phyloP scores from a whole-genome alignment of 2,888 invertebrate species.

The Orchesellides sinensis region DNA sequence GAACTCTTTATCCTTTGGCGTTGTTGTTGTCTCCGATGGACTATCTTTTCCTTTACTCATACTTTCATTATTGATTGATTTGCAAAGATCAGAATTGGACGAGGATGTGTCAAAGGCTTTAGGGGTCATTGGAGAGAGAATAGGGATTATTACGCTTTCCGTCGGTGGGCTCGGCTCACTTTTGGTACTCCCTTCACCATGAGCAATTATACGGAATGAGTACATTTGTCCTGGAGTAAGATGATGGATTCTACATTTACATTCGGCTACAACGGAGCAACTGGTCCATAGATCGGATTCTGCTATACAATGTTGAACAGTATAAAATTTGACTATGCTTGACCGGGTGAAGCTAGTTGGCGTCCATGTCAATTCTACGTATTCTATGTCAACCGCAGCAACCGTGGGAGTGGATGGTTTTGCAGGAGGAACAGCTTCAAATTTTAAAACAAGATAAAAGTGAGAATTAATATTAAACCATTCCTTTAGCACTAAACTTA shows the following conservation, averaged over 20 bases:
- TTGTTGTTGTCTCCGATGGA: background rate
- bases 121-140: conserved; percentile 73
- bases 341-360: conserved; percentile 37
- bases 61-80: conserved; percentile 7
- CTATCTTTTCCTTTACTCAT: conserved; percentile 1
- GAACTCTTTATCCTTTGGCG: conserved; percentile 64
- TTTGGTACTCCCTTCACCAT: conserved; percentile 79
- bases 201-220: conserved; percentile 73
- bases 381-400: conserved; percentile 76
- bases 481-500: background rate
- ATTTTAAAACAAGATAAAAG: conserved; percentile 23
- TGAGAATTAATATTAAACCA: background rate
- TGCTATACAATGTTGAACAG: conserved; percentile 70
- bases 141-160: conserved; percentile 81
- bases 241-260: conserved; percentile 71
- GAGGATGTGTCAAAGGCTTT: background rate
- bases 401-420: conserved; percentile 76
- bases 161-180: conserved; percentile 79
- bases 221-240: conserved; percentile 71
- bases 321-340: conserved; percentile 72
- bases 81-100: background rate
- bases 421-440: conserved; percentile 75
- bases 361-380: conserved; percentile 77
- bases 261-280: conserved; percentile 72
- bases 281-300: conserved; percentile 73